Percentiles rank a stretch among this genome's conserved stretches.
Conservation (phyloP, 2,888 invertebrate genomes). For the Cephus rjabovi region DNA sequence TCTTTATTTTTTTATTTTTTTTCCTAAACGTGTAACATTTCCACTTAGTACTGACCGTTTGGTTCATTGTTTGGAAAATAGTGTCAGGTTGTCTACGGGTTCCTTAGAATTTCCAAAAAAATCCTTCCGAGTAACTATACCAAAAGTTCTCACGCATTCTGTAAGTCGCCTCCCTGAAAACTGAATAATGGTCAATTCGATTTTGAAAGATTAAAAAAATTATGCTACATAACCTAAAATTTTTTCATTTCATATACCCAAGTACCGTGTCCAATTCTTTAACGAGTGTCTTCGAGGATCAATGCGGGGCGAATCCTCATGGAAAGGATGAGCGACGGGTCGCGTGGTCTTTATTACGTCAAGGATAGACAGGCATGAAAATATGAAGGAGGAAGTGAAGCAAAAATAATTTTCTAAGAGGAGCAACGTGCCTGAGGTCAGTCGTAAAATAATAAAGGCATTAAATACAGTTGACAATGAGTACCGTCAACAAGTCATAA, state of each 20-base stretch:
- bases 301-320: neutral
- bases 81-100: slow-evolving; percentile 49
- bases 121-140: no score
- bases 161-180: no score
- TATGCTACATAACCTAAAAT: no score
- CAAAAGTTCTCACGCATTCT: no score
- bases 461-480: slow-evolving; percentile 50
- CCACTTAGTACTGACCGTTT: slow-evolving; percentile 50
- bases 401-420: no score
- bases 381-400: no score
- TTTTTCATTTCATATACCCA: neutral
- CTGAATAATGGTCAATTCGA: no score
- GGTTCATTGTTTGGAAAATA: slow-evolving; percentile 53
- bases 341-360: slow-evolving; percentile 7
- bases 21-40: slow-evolving; percentile 55
- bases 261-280: neutral
- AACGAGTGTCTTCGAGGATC: neutral
- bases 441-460: slow-evolving; percentile 58
- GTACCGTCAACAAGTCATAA: slow-evolving; percentile 57
- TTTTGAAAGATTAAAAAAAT: no score
- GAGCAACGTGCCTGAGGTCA: slow-evolving; percentile 22
- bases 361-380: no score
- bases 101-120: slow-evolving; percentile 30
- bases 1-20: slow-evolving; percentile 26
- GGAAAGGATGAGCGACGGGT: slow-evolving; percentile 1